Percentiles rank a stretch among this genome's conserved stretches.
These are phyloP conservation scores for Tortrix viridana DNA, from an alignment of 2,888 invertebrate species.

Conservation along the genomic window DNA sequence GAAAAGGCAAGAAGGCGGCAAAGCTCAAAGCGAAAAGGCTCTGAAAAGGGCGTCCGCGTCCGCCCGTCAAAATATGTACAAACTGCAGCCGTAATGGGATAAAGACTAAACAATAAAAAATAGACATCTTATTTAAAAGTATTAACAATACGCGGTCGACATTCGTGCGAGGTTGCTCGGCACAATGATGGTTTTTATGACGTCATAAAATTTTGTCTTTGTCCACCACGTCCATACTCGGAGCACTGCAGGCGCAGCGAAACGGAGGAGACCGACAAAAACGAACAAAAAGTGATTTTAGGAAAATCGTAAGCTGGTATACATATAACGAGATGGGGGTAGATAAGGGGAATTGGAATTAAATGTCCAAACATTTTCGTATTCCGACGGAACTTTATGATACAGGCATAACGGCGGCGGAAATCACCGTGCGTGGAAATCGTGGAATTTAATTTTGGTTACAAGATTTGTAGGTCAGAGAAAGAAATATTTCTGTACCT, in stretches of 20 bases:
- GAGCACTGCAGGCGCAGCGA: conserved; percentile 44
- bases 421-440: neutral
- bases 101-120: conserved; percentile 70
- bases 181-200: conserved; percentile 77
- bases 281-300: conserved; percentile 38
- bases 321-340: conserved; percentile 21
- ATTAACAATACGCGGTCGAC: conserved; percentile 75
- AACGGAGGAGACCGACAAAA: conserved; percentile 49
- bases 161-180: conserved; percentile 65
- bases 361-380: conserved; percentile 1
- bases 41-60: conserved; percentile 61
- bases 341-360: conserved; percentile 22
- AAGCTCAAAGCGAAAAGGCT: conserved; percentile 57
- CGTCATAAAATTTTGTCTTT: conserved; percentile 75
- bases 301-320: conserved; percentile 25
- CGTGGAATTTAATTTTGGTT: neutral
- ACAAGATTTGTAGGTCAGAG: neutral
- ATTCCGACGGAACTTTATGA: neutral
- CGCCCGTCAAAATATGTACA: conserved; percentile 81
- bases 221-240: conserved; percentile 73
- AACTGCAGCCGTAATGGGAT: conserved; percentile 70
- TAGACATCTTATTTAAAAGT: conserved; percentile 80
- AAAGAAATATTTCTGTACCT: too few relatives aligned
- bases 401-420: neutral
- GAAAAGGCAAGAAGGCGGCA: conserved; percentile 63